Base-by-base conservation (phyloP, 2,888 invertebrate genomes). In the Candidula unifasciata region DNA sequence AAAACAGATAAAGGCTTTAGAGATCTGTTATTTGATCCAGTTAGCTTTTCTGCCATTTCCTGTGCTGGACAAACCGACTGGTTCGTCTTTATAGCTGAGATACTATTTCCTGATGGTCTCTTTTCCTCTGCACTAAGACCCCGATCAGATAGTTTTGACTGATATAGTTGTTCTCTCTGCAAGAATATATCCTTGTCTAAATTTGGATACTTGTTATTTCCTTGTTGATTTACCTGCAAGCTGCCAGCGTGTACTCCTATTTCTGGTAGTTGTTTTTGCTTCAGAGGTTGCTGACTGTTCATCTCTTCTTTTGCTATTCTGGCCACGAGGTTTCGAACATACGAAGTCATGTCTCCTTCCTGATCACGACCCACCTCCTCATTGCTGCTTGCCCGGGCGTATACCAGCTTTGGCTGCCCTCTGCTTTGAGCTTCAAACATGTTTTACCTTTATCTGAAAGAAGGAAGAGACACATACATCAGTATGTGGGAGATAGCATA, bases 331-430 rank as follows among this genome's bases (percentile, higher is more conserved):
- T n/a, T 74, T 44, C n/a, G 37, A 44, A n/a, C 5, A 2, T 37
- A 27, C 3, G 73, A 27, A n/a, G 3, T 0, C 1, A 24, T 3
- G 37, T 24, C 44, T 6, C 27, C 37, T 5, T 52, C 52, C 37
- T 73, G 13, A 13, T 44, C 73, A 10, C 44, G 44, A 27, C n/a
- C n/a, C 21, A n/a, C 8, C 8, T 71, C 37, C n/a, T 44, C 44
- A 27, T 3, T 73, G 73, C 44, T 24, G 10, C 73, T n/a, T 3
- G 27, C 24, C n/a, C 57, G 71, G 2, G 80, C n/a, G 35, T 57
- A 80, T 3, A 80, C 80, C 30, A 80, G 80, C 27, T 80, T 80
- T 6, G 80, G 80, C n/a, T 80, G 71, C 24, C 57, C n/a, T 37
- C 54, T 80, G 2, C 18, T 54, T 18, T 35, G 16, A 35, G 57